Base-by-base conservation (phyloP, 2,888 invertebrate genomes). In the Campopleginae sp. region DNA sequence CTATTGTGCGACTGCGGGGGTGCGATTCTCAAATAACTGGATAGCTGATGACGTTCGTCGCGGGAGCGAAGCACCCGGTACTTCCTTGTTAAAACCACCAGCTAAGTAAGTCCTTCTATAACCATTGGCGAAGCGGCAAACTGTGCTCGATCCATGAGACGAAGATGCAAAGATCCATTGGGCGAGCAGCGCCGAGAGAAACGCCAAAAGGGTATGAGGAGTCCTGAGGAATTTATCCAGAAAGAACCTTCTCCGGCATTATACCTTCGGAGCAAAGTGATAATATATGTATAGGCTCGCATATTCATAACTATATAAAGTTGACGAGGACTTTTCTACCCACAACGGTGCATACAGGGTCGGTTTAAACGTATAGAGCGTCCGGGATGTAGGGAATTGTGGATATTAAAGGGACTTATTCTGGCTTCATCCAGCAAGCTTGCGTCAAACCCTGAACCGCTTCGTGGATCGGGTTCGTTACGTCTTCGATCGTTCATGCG, bases 11-110 rank as follows among this genome's bases (percentile, higher is more conserved):
- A 19, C 17, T 33, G 38, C 8, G 23, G 54, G 54, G 54, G 54
- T 31, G 87, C 79, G 82, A 84, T 84, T 80, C 86, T 77, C 87
- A 87, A 89, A 84, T 89, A 80, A 86, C 83, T 27, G 75, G 87
- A 90, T 89, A 89, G 85, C 77, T 74, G 83, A 65, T 78, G 51
- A 72, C 74, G 14, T 74, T 54, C 54, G 27, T 72, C 33, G 75
- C 19, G 66, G n/a, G 51, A 44, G 65, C 54, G 44, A 44, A 51
- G 76, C 48, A 65, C 1, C n/a, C 48, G 7, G 46, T 61, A 68
- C 46, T 6, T 63, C 27, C 27, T 42, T 44, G 42, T 19, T 19
- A 38, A 54, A 33, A 72, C 38, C 71, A 72, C 42, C 54, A 17
- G 42, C 42, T 8, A 7, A 63, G 44, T n/a, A 63, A 61, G 74